A percentile compares a stretch with the other conserved stretches of the same genome.
phyloP scores from a whole-genome alignment of 2,113 vertebrate genomes.

The Anarhynchus alexandrinus region DNA sequence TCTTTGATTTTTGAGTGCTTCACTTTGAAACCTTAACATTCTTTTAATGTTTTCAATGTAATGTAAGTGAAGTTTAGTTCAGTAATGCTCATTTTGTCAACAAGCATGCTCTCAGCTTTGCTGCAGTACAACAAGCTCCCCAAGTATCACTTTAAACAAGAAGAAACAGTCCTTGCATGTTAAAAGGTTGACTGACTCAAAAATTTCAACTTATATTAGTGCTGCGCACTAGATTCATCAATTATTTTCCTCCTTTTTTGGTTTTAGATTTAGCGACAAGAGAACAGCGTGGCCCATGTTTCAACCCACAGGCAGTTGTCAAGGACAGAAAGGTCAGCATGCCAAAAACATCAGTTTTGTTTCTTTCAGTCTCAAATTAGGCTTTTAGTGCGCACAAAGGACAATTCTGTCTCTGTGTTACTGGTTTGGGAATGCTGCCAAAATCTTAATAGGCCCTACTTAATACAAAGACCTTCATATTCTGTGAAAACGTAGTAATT shows the following conservation, averaged over 20 bases:
- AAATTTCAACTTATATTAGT: not conserved
- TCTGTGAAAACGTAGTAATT: not conserved
- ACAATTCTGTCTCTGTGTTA: constrained; percentile 37
- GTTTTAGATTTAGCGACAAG: not conserved
- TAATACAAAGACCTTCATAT: constrained; percentile 27
- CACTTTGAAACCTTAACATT: not conserved
- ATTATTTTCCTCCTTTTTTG: not conserved
- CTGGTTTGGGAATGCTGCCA: constrained; percentile 45
- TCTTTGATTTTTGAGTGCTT: not conserved
- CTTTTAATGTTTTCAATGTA: not conserved
- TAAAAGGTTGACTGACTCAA: not conserved
- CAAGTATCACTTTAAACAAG: not conserved
- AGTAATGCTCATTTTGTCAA: not conserved
- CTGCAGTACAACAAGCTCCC: not conserved
- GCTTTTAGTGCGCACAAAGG: not conserved
- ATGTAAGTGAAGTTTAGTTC: not conserved
- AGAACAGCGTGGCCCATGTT: not conserved
- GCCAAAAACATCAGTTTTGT: constrained; percentile 14
- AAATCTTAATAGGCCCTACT: constrained; percentile 35
- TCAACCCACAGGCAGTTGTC: not conserved
- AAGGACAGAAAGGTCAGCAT: constrained; percentile 27
- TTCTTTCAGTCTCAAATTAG: constrained; percentile 2
- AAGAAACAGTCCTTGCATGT: not conserved
- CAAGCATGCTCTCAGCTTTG: not conserved
- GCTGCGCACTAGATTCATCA: not conserved